Evolutionary conservation across 2,888 invertebrate species (phyloP), one percentile per base, ranked within the genome.

Genomic region (Spialia ferax): DNA sequence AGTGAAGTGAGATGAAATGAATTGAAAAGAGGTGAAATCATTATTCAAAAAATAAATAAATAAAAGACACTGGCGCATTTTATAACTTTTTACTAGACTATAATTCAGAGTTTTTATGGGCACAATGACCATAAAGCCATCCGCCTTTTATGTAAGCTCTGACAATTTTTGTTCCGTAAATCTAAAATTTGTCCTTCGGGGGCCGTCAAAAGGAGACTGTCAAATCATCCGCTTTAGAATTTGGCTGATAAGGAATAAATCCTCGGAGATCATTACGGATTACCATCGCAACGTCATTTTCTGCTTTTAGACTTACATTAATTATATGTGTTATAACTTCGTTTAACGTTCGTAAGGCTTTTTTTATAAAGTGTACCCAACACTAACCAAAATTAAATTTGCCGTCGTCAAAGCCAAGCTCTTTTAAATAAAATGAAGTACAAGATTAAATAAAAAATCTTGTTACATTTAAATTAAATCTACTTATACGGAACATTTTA

Each of bases 141-240:
- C 23, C 35, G 35, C 32, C 13, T 52, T 50, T 62, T 35, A 35
- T 35, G 18, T 52, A 60, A 42, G 60, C 50, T 18, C 52, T 29
- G 35, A 52, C 15, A 62, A 18, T 52, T 61, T 50, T 32, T 23
- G 52, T n/a, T 22, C 38, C 13, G 52, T 62, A 23, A 54, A 54
- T 62, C 20, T 57, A 23, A 52, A 62, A 62, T 54, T 38, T 35
- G 38, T 52, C 62, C 35, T 35, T 23, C 29, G 62, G 20, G 35
- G 22, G 29, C 18, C 45, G 18, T 60, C 45, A 15, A 29, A 45
- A 18, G 18, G 18, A 60, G 22, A 22, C 22, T 50, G 50, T 50
- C 50, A 50, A 20, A 48, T 48, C 48, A 48, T 20, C 48, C 48
- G 57, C 38, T 57, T 57, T 57, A 38, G 22, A 20, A 38, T n/a